Base-by-base conservation (phyloP, 2,888 invertebrate genomes). In the Fragum sueziense region DNA sequence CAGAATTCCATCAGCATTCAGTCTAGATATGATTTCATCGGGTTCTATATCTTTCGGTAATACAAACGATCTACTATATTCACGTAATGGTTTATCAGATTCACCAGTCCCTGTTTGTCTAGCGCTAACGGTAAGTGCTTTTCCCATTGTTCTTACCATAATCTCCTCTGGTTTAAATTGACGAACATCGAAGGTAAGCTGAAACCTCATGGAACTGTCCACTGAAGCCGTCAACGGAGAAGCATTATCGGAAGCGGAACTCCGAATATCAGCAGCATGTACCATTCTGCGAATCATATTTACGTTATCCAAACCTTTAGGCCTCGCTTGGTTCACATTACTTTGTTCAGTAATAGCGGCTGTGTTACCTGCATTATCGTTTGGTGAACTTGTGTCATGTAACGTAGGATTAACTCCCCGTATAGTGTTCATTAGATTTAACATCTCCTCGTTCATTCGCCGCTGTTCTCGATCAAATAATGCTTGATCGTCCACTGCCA, bases 71-170 rank as follows among this genome's bases (percentile, higher is more conserved):
- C 98, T 96, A 94, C 98, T 98, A 95, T 99, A 99, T 94, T 99
- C 99, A 94, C 98, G 96, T 95, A 98, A 99, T 82, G 98, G 97
- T 59, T 97, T 97, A 94, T 98, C 97, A 92, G 97, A 97, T 94
- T 98, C 97, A 70, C 97, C 96, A 94, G 98, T 98, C 94, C 99
- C 99, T 94, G 99, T 98, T 94, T 99, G 99, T 94, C 98, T 98
- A 82, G 99, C 99, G 93, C 98, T 97, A 70, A 98, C 98, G 0
- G 85, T 85, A 9, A 99, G 95, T 95, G 98, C 97, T 94, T 98
- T 98, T 95, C 99, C 99, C 88, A 98, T 97, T 86, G 99, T 99
- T 95, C 98, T 99, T 86, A 99, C 98, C 92, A 98, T 97, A 93
- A 99, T 98, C 95, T 99, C 99, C 94, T 99, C 99, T 3, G 95